Evolutionary conservation across 2,888 invertebrate species (phyloP).

Genomic region (Apamea crenata): DNA sequence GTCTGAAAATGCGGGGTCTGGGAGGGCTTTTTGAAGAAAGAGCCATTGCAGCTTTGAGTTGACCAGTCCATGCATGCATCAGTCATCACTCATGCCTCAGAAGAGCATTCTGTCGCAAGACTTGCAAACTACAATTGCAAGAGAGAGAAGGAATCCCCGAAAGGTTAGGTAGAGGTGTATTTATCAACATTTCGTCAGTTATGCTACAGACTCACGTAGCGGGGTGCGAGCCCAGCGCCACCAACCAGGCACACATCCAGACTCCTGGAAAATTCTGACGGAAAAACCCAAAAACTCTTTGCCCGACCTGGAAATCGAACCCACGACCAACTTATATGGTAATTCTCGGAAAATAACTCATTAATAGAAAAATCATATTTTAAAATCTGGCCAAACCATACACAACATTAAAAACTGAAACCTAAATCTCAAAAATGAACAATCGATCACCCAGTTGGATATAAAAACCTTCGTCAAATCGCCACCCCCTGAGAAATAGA

Average conservation of each 20-base stretch:
- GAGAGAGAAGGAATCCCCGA: background rate
- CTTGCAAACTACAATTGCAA: too few species aligned
- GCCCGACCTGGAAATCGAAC: background rate
- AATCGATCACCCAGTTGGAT: slow-evolving; percentile 44
- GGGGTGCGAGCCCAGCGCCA: background rate
- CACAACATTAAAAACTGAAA: background rate
- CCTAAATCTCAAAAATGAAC: slow-evolving; percentile 28
- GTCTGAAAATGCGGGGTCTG: too few species aligned
- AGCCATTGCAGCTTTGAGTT: too few species aligned
- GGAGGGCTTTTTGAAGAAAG: too few species aligned
- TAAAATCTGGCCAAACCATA: background rate
- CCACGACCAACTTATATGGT: background rate
- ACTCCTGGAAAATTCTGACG: background rate
- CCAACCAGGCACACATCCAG: background rate
- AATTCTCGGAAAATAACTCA: too few species aligned
- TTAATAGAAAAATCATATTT: too few species aligned
- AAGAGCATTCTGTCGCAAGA: too few species aligned
- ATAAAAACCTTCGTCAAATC: slow-evolving; percentile 74
- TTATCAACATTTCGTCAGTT: background rate
- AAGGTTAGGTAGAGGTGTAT: background rate
- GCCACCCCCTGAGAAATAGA: slow-evolving; percentile 72
- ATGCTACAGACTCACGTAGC: background rate
- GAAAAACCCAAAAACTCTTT: background rate
- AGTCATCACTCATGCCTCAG: too few species aligned
- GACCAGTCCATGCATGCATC: too few species aligned